Evolutionary conservation across 2,797 vertebrate genomes (phyloP).

Genomic region (Macropus fuliginosus): DNA sequence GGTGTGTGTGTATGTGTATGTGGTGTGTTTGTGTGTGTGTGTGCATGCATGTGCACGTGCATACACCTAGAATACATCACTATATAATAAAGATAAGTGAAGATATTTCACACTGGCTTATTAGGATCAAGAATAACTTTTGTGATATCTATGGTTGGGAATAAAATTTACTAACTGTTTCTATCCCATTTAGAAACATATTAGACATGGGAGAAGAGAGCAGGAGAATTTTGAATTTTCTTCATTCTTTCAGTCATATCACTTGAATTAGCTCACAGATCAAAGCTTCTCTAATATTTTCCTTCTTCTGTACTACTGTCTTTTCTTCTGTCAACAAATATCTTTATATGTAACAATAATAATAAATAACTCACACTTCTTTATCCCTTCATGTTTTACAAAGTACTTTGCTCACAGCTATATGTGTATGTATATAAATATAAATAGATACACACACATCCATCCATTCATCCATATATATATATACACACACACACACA

Average conservation of each 20-base stretch:
- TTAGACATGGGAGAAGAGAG: not conserved
- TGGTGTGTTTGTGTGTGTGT: not conserved
- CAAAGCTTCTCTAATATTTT: not conserved
- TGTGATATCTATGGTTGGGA: not conserved
- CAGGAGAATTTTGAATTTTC: not conserved
- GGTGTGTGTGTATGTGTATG: too few relatives aligned
- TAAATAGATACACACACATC: too few relatives aligned
- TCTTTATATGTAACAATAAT: not conserved
- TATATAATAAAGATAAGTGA: not conserved
- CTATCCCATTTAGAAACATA: not conserved
- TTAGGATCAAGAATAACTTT: not conserved
- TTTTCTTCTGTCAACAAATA: not conserved
- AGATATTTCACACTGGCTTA: not conserved
- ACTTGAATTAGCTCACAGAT: not conserved
- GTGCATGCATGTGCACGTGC: not conserved
- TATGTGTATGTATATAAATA: too few relatives aligned
- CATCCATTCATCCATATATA: too few relatives aligned
- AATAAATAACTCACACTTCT: too few relatives aligned
- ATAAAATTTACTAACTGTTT: not conserved
- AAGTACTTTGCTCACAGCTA: too few relatives aligned
- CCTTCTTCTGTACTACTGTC: not conserved
- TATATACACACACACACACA: too few relatives aligned
- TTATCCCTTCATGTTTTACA: too few relatives aligned
- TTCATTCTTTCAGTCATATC: not conserved
- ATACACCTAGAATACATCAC: not conserved